Evolutionary conservation across 2,888 invertebrate genomes (phyloP).

Genomic region (Chydorus sphaericus): DNA sequence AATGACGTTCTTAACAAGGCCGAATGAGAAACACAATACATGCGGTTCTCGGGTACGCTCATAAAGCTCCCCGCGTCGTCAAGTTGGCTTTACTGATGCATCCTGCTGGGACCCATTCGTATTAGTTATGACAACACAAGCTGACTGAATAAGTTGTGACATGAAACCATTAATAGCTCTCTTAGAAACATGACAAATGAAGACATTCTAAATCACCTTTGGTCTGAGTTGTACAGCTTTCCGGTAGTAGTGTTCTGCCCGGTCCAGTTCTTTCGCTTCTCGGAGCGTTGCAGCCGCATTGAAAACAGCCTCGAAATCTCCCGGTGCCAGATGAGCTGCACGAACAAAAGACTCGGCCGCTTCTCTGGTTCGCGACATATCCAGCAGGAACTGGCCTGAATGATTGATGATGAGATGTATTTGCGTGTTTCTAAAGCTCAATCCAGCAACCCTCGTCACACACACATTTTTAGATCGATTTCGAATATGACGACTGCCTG

Average conservation of each 20-base stretch:
- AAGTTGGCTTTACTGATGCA: too few species aligned
- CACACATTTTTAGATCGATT: too few species aligned
- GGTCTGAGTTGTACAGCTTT: conserved; percentile 28
- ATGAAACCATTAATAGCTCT: conserved; percentile 20
- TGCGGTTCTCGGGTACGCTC: too few species aligned
- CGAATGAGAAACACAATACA: too few species aligned
- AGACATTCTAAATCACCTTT: conserved; percentile 16
- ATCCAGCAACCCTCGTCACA: too few species aligned
- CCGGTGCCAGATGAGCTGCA: conserved; percentile 25
- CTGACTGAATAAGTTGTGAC: background rate
- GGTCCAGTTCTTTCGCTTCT: conserved; percentile 27
- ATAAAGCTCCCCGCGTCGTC: too few species aligned
- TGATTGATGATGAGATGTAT: conserved; percentile 1
- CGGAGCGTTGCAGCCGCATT: conserved; percentile 31
- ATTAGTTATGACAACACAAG: too few species aligned
- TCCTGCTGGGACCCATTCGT: too few species aligned
- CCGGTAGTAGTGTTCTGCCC: conserved; percentile 31
- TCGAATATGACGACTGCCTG: too few species aligned
- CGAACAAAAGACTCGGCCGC: conserved; percentile 27
- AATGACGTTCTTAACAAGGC: too few species aligned
- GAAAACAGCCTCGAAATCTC: conserved; percentile 32
- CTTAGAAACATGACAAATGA: conserved; percentile 16
- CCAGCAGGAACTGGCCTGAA: conserved; percentile 31
- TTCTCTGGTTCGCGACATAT: conserved; percentile 26
- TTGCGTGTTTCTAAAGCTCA: too few species aligned